Conservation (phyloP, 2,797 vertebrate species). For the Rhabdomys pumilio region DNA sequence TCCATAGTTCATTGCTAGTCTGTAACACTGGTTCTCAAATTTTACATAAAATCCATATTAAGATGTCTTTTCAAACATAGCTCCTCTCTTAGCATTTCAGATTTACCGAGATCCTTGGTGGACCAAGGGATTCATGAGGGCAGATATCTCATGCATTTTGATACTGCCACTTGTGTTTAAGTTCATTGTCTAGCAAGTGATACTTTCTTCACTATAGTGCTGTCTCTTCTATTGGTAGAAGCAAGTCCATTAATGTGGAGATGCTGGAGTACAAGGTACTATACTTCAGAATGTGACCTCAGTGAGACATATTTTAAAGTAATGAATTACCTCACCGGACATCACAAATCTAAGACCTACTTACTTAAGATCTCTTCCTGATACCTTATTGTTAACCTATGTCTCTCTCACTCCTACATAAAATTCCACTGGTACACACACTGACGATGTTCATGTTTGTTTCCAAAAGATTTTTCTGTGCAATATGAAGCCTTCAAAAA, state of each 20-base stretch:
- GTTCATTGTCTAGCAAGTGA: neutral
- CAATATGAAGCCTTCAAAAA: conserved; percentile 56
- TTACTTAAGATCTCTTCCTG: neutral
- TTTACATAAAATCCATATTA: conserved; percentile 19
- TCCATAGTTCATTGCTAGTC: neutral
- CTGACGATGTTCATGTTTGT: neutral
- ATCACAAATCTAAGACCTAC: neutral
- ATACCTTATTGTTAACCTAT: conserved; percentile 22
- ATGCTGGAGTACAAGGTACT: neutral
- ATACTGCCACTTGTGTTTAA: neutral
- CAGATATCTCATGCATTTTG: neutral
- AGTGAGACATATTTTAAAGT: conserved; percentile 43
- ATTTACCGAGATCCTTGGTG: neutral
- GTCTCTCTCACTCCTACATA: neutral
- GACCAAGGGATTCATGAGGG: no score
- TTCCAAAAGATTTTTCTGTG: conserved; percentile 55
- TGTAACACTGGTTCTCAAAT: neutral
- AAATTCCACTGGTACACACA: neutral
- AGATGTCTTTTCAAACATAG: neutral
- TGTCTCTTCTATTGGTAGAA: conserved; percentile 34
- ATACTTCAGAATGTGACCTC: conserved; percentile 13
- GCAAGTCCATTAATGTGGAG: conserved; percentile 18
- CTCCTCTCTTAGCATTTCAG: neutral
- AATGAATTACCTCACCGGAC: neutral
- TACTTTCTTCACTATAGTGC: neutral